A percentile compares a stretch with the other conserved stretches of the same genome.
Evolutionary conservation across 2,888 invertebrate genomes (phyloP).

Genomic region (Graphium colonna): DNA sequence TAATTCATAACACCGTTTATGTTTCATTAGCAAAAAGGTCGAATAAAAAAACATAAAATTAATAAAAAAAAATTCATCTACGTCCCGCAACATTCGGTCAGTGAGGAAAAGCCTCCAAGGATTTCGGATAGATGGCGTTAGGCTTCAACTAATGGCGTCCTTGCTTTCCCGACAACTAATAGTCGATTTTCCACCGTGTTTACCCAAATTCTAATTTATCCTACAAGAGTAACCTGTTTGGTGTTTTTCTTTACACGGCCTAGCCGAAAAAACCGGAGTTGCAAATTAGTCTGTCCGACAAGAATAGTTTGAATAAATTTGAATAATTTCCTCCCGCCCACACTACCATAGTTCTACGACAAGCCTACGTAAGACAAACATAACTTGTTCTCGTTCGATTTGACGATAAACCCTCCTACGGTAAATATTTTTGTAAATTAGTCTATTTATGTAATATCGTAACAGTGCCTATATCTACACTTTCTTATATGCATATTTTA

Average conservation of each 20-base stretch:
- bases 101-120: constrained; percentile 72
- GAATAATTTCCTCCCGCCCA: constrained; percentile 42
- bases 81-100: constrained; percentile 73
- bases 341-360: constrained; percentile 24
- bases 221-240: constrained; percentile 24
- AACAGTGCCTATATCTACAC: neutral
- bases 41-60: no score
- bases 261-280: constrained; percentile 25
- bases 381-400: neutral
- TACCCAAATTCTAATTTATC: constrained; percentile 36
- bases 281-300: constrained; percentile 29
- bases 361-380: constrained; percentile 3
- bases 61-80: constrained; percentile 26
- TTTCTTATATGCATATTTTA: neutral
- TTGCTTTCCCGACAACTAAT: constrained; percentile 39
- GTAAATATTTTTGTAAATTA: no score
- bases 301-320: constrained; percentile 49
- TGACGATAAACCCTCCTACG: neutral
- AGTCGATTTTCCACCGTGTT: constrained; percentile 33
- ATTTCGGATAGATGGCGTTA: constrained; percentile 77
- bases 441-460: neutral
- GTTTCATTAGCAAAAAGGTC: no score
- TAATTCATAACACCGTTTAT: no score
- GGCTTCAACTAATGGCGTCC: constrained; percentile 58
- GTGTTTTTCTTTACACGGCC: constrained; percentile 20